phyloP scores from a whole-genome alignment of 2,113 vertebrate species.

The Ailuropoda melanoleuca region DNA sequence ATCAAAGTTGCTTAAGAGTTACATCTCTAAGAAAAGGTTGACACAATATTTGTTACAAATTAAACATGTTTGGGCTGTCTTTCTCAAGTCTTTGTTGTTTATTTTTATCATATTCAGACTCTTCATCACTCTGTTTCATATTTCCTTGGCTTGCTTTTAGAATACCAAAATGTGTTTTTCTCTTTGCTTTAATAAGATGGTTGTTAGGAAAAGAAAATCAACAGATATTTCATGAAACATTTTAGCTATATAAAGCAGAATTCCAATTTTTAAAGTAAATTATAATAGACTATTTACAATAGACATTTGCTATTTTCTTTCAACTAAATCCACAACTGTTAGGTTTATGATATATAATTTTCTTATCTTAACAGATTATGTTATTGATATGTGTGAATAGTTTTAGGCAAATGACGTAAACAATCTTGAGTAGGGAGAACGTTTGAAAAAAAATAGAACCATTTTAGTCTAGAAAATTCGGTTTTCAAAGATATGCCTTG shows the following conservation, averaged over 20 bases:
- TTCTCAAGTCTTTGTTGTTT: not conserved
- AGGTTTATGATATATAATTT: not conserved
- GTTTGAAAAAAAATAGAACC: not conserved
- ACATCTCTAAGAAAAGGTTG: not conserved
- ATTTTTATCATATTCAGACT: not conserved
- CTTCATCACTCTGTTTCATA: not conserved
- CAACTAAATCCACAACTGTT: not conserved
- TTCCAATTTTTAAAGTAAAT: not conserved
- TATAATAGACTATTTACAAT: not conserved
- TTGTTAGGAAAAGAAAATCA: not conserved
- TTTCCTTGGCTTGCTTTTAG: not conserved
- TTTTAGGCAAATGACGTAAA: not conserved
- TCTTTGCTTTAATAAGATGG: not conserved
- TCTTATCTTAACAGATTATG: not conserved
- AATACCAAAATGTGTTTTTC: not conserved
- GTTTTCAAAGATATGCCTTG: not conserved
- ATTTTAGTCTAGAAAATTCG: not conserved
- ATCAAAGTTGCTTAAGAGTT: not conserved
- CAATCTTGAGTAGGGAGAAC: not conserved
- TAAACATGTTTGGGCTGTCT: not conserved
- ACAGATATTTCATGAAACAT: not conserved
- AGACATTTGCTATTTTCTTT: not conserved
- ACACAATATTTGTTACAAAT: not conserved
- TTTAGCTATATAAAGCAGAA: not conserved
- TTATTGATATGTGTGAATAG: not conserved